phyloP scores from a whole-genome alignment of 37 sponge, comb jelly and placozoan species.

The Petrosia ficiformis region DNA sequence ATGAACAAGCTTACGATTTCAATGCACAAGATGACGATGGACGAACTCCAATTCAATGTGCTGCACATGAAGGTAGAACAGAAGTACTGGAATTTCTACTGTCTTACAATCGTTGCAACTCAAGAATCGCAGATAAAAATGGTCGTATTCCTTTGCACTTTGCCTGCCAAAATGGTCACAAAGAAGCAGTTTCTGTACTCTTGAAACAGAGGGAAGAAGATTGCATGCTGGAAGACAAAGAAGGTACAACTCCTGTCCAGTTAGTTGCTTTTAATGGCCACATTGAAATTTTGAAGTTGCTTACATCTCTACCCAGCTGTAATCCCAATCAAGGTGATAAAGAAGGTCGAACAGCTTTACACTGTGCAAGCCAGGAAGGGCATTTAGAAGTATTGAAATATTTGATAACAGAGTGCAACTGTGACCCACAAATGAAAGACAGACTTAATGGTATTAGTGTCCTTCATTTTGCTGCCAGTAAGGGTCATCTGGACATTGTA shows the following conservation, averaged over 20 bases:
- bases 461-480: slow-evolving; percentile 47
- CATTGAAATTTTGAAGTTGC: slow-evolving; percentile 18
- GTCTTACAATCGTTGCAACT: slow-evolving; percentile 11
- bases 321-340: slow-evolving; percentile 6
- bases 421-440: background rate
- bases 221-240: slow-evolving; percentile 16
- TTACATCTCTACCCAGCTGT: background rate
- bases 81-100: slow-evolving; percentile 21
- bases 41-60: slow-evolving; percentile 38
- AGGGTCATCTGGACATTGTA: slow-evolving; percentile 30
- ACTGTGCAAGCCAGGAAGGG: slow-evolving; percentile 63
- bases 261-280: slow-evolving; percentile 37
- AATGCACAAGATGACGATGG: slow-evolving; percentile 45
- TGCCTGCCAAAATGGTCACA: slow-evolving; percentile 39
- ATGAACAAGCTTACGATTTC: slow-evolving; percentile 14
- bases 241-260: slow-evolving; percentile 31
- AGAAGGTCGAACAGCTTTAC: slow-evolving; percentile 51
- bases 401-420: slow-evolving; percentile 5
- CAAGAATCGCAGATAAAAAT: slow-evolving; percentile 18
- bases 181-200: slow-evolving; percentile 16
- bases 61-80: slow-evolving; percentile 39
- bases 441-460: slow-evolving; percentile 27
- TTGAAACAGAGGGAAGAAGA: slow-evolving; percentile 18
- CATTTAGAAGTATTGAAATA: slow-evolving; percentile 43
- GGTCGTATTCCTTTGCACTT: slow-evolving; percentile 37